phyloP scores from a whole-genome alignment of 2,888 invertebrate species.

The Ormyrus thymus region DNA sequence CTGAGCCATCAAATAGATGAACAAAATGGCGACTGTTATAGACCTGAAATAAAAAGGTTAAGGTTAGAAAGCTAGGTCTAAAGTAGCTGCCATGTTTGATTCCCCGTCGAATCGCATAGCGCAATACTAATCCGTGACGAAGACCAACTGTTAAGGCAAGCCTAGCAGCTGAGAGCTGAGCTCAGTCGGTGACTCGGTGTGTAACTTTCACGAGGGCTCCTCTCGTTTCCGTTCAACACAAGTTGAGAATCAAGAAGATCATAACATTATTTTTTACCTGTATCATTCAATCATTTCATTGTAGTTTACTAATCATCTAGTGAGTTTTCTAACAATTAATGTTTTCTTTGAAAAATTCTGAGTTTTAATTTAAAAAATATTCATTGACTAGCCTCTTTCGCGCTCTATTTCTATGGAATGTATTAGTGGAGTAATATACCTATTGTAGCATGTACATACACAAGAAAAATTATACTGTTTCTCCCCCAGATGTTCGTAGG shows the following conservation, averaged over 20 bases:
- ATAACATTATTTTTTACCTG: no score
- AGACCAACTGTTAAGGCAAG: no score
- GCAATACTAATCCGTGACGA: background rate
- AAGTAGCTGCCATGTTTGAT: conserved; percentile 29
- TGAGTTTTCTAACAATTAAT: no score
- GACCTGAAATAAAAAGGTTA: conserved; percentile 20
- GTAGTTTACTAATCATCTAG: no score
- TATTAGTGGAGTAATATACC: background rate
- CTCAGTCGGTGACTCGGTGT: conserved; percentile 10
- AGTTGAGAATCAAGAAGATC: no score
- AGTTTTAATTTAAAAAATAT: no score
- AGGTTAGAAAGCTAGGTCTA: conserved; percentile 31
- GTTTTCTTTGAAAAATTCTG: no score
- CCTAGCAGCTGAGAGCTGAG: background rate
- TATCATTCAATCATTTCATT: no score
- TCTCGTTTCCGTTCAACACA: background rate
- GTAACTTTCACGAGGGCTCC: conserved; percentile 41
- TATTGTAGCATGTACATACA: background rate
- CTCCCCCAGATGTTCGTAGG: background rate
- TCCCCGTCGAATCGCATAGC: background rate
- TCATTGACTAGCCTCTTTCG: no score
- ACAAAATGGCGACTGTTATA: background rate
- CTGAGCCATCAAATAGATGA: no score
- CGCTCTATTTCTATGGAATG: no score
- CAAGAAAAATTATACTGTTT: conserved; percentile 8